These are phyloP conservation scores for Candoia aspera DNA, from an alignment of 2,113 vertebrate genomes.

Conservation along the genomic window DNA sequence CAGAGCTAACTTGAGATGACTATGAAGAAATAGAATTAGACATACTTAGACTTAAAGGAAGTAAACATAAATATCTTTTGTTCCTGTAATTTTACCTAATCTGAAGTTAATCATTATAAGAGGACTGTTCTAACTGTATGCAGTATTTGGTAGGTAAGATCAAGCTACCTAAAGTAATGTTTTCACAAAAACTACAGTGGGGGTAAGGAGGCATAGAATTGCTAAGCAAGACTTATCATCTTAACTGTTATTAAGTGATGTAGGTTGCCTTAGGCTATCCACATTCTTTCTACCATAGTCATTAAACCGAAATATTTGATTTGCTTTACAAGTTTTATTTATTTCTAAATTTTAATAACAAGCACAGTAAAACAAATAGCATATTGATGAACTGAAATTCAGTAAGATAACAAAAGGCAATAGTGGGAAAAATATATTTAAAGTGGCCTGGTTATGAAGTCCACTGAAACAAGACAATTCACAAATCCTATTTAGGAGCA, in stretches of 20 bases:
- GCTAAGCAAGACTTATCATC: neutral
- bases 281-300: neutral
- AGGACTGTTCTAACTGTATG: neutral
- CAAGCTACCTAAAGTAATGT: neutral
- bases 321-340: neutral
- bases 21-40: neutral
- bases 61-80: neutral
- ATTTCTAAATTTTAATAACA: neutral
- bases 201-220: neutral
- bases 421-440: neutral
- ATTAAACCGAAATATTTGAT: neutral
- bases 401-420: neutral
- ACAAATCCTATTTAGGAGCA: neutral
- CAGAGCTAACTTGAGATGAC: neutral
- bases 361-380: neutral
- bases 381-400: neutral
- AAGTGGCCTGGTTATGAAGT: neutral
- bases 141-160: neutral
- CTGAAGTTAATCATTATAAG: constrained; percentile 5
- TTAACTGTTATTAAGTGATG: neutral
- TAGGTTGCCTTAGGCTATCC: neutral
- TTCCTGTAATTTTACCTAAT: neutral
- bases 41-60: neutral
- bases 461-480: neutral
- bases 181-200: neutral